Conservation (phyloP, 2,888 invertebrate genomes). For the Mylabris sibirica region DNA sequence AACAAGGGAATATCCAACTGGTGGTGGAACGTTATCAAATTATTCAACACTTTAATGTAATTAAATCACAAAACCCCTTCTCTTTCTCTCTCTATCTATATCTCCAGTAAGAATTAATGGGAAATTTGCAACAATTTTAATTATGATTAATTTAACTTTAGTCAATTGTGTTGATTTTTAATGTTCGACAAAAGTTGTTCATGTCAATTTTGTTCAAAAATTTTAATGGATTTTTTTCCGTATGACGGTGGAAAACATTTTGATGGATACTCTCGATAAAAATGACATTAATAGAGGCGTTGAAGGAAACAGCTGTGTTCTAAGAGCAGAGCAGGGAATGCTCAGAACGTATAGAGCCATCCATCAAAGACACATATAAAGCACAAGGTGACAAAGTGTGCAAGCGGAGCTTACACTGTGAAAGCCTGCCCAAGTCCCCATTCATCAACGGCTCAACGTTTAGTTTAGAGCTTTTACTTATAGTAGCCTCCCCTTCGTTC, state of each 20-base stretch:
- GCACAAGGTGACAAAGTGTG: slow-evolving; percentile 59
- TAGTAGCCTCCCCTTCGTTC: slow-evolving; percentile 40
- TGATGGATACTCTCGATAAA: slow-evolving; percentile 50
- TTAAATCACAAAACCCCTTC: slow-evolving; percentile 46
- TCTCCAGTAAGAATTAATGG: neutral
- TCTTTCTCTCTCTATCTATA: no score
- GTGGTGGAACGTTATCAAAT: slow-evolving; percentile 53
- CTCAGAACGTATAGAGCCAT: slow-evolving; percentile 47
- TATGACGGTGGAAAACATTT: slow-evolving; percentile 31
- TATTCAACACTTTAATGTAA: slow-evolving; percentile 53
- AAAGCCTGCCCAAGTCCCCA: slow-evolving; percentile 54
- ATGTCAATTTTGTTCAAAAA: neutral
- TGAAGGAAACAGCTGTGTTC: slow-evolving; percentile 56
- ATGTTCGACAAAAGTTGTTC: neutral
- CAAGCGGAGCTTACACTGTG: slow-evolving; percentile 54
- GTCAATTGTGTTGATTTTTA: neutral
- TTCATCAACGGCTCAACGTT: slow-evolving; percentile 57
- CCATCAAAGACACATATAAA: slow-evolving; percentile 57
- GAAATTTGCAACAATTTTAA: slow-evolving; percentile 18
- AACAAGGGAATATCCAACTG: slow-evolving; percentile 51
- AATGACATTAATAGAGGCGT: slow-evolving; percentile 58
- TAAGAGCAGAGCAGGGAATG: slow-evolving; percentile 10
- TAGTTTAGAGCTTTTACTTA: slow-evolving; percentile 50
- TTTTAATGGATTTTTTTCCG: neutral
- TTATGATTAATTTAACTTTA: neutral